Evolutionary conservation across 2,113 vertebrate species (phyloP).

Genomic region (Vimba vimba): DNA sequence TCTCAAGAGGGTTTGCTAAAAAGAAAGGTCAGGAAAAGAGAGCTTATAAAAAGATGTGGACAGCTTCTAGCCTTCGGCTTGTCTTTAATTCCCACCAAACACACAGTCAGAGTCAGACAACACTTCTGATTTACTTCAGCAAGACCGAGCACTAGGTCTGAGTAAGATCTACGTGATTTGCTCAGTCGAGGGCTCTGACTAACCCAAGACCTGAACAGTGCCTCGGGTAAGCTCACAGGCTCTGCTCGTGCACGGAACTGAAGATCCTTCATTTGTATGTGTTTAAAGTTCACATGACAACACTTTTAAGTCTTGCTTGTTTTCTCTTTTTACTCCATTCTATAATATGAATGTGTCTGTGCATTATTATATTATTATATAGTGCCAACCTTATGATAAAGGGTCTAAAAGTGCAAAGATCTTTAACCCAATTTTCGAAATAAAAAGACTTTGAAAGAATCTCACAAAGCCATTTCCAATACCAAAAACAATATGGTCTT

Average conservation of each 20-base stretch:
- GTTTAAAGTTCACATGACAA: neutral
- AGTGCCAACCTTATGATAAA: too few species aligned
- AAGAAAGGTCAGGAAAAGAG: conserved; percentile 78
- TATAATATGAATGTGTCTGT: neutral
- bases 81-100: conserved; percentile 76
- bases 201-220: conserved; percentile 38
- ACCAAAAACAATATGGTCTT: neutral
- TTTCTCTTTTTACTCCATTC: neutral
- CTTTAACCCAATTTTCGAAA: too few species aligned
- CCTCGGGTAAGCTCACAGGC: conserved; percentile 37
- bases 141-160: conserved; percentile 74
- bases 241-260: neutral
- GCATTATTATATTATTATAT: neutral
- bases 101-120: conserved; percentile 74
- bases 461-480: neutral
- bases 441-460: too few species aligned
- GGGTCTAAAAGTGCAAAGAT: too few species aligned
- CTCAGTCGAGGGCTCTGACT: conserved; percentile 63
- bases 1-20: conserved; percentile 75
- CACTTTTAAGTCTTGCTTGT: neutral
- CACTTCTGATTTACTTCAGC: conserved; percentile 78
- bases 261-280: neutral
- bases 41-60: conserved; percentile 76
- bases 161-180: conserved; percentile 74
- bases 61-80: conserved; percentile 78